phyloP scores from a whole-genome alignment of 2,113 vertebrate genomes.

The Saccopteryx leptura region DNA sequence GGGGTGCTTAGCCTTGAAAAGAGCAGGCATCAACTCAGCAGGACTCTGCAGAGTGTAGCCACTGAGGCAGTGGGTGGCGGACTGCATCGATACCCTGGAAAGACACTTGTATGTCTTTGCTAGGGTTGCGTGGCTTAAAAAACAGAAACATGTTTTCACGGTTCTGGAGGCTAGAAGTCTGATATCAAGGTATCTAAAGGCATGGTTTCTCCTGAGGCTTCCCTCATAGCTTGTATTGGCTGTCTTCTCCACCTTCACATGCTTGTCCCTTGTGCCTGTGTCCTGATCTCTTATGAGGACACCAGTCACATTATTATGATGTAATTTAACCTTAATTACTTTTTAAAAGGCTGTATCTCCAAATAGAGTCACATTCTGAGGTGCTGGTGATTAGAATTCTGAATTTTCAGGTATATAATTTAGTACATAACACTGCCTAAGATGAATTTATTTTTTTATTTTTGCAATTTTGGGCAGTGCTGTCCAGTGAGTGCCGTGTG shows the following conservation, averaged over 20 bases:
- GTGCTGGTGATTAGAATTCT: neutral
- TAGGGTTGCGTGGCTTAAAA: neutral
- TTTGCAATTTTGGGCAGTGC: neutral
- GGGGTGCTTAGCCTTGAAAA: neutral
- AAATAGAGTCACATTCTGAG: neutral
- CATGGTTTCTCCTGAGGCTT: neutral
- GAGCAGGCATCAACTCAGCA: neutral
- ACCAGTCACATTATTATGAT: neutral
- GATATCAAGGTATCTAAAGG: neutral
- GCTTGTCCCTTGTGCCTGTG: neutral
- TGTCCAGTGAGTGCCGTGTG: neutral
- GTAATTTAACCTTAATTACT: neutral
- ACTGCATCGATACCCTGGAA: rapidly evolving
- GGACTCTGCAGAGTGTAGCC: no score
- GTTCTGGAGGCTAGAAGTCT: neutral
- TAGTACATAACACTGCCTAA: neutral
- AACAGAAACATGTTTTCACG: neutral
- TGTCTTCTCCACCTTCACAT: neutral
- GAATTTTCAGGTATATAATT: neutral
- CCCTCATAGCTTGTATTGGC: neutral
- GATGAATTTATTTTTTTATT: neutral
- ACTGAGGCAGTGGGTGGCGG: neutral
- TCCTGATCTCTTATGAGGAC: neutral
- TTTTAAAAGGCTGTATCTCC: neutral
- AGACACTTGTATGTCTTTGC: neutral